Base-by-base conservation (phyloP, 2,797 vertebrate species). In the Danio kyathit region DNA sequence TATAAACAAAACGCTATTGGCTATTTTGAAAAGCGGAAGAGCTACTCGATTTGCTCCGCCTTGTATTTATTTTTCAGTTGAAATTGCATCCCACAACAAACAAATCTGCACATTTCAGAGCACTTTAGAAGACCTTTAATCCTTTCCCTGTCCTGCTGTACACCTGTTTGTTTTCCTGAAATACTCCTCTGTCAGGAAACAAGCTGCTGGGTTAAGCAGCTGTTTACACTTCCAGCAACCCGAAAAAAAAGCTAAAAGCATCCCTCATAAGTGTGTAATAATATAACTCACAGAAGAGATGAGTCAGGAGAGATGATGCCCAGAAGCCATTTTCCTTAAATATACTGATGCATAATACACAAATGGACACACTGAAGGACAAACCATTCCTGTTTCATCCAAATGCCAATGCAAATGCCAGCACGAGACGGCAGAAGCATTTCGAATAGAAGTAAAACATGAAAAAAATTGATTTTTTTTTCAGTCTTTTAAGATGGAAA, bases 271-370 rank as follows among this genome's bases (percentile, higher is more conserved):
- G 40, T 54, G 19, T 84, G 13, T 61, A 19, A 66, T 56, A 8
- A 56, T 57, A 19, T 51, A 74, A 65, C 44, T 74, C n/a, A 8
- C 41, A 64, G 59, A 65, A 65, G 29, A 72, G 75, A 66, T 65
- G 81, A 78, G 60, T 82, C 67, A 78, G 67, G 74, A 41, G 64
- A 54, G 14, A 65, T 82, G 59, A 77, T 65, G 74, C 60, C 54
- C 67, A 66, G 67, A 78, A 72, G 29, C 43, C 74, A 49, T 77
- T 59, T 81, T 65, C 59, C 49, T 72, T 72, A 10, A 11, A 2
- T 57, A 51, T 56, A 14, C 73, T 46, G 9, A 60, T 29, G 16
- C n/a, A 69, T 56, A 75, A 48, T 40, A 70, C 56, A 61, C 13
- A 76, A n/a, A 76, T 52, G 19, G 21, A 51, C 54, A 17, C 17